Evolutionary conservation across 2,888 invertebrate species (phyloP).

Genomic region (Meandrusa payeni): DNA sequence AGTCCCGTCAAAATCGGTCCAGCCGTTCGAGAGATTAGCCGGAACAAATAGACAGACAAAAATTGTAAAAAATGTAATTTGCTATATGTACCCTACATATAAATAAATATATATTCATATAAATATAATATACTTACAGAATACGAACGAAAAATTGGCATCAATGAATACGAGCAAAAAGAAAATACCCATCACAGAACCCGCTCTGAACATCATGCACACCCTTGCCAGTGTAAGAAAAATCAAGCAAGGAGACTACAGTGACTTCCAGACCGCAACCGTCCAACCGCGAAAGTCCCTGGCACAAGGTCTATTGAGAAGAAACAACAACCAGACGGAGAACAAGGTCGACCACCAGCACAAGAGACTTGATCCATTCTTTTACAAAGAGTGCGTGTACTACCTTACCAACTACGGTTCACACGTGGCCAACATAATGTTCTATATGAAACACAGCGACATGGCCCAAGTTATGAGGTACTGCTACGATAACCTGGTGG

Average conservation of each 20-base stretch:
- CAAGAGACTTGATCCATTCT: constrained; percentile 76
- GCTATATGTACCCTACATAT: no score
- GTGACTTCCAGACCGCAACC: constrained; percentile 67
- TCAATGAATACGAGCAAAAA: constrained; percentile 67
- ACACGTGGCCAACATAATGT: constrained; percentile 86
- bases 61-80: no score
- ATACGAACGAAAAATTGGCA: constrained; percentile 65
- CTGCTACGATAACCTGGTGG: constrained; percentile 84
- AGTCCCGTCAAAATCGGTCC: no score
- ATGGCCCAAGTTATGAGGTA: constrained; percentile 85
- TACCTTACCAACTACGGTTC: constrained; percentile 91
- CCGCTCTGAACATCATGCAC: constrained; percentile 82
- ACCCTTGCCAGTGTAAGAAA: constrained; percentile 79
- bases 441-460: constrained; percentile 87
- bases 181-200: constrained; percentile 75
- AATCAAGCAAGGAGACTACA: constrained; percentile 79
- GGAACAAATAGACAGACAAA: no score
- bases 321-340: constrained; percentile 57
- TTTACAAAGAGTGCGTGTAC: constrained; percentile 89
- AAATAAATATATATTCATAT: no score
- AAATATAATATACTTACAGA: constrained; percentile 54
- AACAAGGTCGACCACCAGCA: constrained; percentile 53
- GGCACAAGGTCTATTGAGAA: constrained; percentile 65
- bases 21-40: no score
- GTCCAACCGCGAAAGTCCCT: constrained; percentile 61